phyloP scores from a whole-genome alignment of 2,113 vertebrate genomes.

The Corythornis cristatus region DNA sequence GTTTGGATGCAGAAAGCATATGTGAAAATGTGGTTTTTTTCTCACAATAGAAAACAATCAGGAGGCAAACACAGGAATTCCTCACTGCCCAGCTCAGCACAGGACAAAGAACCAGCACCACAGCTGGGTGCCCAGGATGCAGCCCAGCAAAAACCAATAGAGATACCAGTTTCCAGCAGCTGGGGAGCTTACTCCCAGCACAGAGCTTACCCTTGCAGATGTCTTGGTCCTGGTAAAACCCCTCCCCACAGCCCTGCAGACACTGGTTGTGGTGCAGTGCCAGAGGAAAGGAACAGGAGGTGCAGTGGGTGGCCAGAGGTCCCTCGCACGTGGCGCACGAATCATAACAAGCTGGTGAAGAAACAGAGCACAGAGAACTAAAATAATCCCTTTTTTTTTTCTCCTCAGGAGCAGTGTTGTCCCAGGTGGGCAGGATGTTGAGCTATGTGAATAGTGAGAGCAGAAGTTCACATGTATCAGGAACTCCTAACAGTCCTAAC shows the following conservation, averaged over 20 bases:
- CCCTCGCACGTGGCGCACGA: constrained; percentile 85
- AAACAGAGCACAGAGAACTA: background rate
- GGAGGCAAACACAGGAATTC: background rate
- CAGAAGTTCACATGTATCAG: background rate
- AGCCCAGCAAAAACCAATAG: fast-evolving
- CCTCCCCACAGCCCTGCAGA: constrained; percentile 84
- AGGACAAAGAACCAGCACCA: background rate
- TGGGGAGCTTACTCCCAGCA: background rate
- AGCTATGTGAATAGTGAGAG: background rate
- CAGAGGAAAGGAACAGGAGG: constrained; percentile 74
- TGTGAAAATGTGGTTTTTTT: background rate
- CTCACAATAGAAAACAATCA: background rate
- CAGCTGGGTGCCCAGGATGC: background rate
- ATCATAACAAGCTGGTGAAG: constrained; percentile 83
- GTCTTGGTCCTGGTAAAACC: constrained; percentile 78
- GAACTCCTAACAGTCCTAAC: background rate
- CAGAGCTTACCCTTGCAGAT: constrained; percentile 84
- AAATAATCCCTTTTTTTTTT: background rate
- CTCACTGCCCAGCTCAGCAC: fast-evolving
- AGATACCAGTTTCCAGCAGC: background rate
- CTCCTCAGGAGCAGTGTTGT: background rate
- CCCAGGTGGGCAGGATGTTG: background rate
- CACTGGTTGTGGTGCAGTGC: constrained; percentile 83
- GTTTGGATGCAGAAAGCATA: background rate
- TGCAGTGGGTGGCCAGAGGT: constrained; percentile 82